phyloP scores from a whole-genome alignment of 2,113 vertebrate genomes.

The Gopherus evgoodei region DNA sequence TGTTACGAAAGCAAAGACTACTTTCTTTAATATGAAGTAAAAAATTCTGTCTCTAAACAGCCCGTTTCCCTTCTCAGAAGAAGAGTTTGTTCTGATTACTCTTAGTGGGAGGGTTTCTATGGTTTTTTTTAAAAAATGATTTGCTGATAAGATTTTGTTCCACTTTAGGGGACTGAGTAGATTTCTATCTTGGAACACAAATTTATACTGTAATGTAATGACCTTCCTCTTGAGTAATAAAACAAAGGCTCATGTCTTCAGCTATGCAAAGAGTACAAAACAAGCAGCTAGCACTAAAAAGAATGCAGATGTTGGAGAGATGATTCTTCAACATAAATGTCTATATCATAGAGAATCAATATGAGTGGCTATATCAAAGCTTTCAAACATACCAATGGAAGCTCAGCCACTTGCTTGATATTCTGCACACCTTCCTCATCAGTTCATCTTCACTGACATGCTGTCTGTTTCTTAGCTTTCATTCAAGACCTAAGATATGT shows the following conservation, averaged over 20 bases:
- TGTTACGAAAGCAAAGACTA: not conserved
- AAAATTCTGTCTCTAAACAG: not conserved
- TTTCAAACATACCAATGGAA: not conserved
- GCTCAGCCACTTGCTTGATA: not conserved
- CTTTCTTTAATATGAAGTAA: not conserved
- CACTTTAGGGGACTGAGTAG: not conserved
- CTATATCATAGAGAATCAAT: not conserved
- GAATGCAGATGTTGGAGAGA: not conserved
- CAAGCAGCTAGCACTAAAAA: not conserved
- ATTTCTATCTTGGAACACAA: not conserved
- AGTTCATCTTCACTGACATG: not conserved
- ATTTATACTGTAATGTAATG: not conserved
- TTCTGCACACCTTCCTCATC: accelerated
- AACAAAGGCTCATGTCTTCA: not conserved
- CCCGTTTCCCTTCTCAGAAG: not conserved
- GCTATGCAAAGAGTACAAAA: not conserved
- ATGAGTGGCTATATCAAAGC: not conserved
- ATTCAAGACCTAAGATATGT: not conserved
- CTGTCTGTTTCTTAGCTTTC: not conserved
- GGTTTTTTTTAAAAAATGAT: not conserved
- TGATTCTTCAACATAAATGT: accelerated
- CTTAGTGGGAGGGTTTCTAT: not conserved
- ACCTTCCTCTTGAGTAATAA: not conserved
- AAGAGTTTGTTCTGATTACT: not conserved
- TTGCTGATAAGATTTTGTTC: not conserved